Evolutionary conservation across 2,888 invertebrate species (phyloP).

Genomic region (Smittia aterrima): DNA sequence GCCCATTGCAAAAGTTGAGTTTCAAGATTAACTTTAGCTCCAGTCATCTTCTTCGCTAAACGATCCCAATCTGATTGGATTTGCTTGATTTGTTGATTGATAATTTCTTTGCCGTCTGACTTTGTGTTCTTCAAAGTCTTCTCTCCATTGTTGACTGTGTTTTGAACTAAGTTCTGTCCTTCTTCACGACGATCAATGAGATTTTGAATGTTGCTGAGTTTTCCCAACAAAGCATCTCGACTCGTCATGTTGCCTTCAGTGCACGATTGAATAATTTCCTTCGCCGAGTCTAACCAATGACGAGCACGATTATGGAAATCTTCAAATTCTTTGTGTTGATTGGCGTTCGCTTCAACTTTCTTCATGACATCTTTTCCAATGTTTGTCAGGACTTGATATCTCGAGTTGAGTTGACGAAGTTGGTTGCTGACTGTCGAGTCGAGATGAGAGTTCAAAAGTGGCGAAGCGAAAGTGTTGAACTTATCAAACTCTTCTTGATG

Average conservation of each 20-base stretch:
- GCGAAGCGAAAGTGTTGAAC: constrained; percentile 76
- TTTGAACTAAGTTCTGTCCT: constrained; percentile 81
- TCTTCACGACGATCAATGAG: constrained; percentile 78
- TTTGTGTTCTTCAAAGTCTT: constrained; percentile 84
- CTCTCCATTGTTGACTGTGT: constrained; percentile 85
- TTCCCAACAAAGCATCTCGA: constrained; percentile 77
- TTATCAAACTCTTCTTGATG: constrained; percentile 80
- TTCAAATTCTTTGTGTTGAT: constrained; percentile 80
- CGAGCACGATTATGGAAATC: constrained; percentile 72
- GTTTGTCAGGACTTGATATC: constrained; percentile 85
- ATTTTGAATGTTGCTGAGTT: constrained; percentile 76
- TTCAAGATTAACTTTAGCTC: constrained; percentile 86
- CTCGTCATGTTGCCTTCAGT: constrained; percentile 76
- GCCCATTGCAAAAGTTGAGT: constrained; percentile 92
- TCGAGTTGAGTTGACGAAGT: constrained; percentile 77
- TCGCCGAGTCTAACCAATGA: constrained; percentile 84
- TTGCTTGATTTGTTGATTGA: constrained; percentile 83
- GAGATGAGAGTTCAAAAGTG: constrained; percentile 75
- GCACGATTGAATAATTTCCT: constrained; percentile 75
- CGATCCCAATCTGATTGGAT: constrained; percentile 91
- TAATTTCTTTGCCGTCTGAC: constrained; percentile 83
- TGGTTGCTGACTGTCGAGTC: constrained; percentile 87
- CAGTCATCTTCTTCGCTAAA: constrained; percentile 85
- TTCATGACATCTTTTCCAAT: constrained; percentile 85
- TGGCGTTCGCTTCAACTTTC: constrained; percentile 84